phyloP scores from a whole-genome alignment of 1,140 invertebrate species.

The Lepidotrigona ventralis region DNA sequence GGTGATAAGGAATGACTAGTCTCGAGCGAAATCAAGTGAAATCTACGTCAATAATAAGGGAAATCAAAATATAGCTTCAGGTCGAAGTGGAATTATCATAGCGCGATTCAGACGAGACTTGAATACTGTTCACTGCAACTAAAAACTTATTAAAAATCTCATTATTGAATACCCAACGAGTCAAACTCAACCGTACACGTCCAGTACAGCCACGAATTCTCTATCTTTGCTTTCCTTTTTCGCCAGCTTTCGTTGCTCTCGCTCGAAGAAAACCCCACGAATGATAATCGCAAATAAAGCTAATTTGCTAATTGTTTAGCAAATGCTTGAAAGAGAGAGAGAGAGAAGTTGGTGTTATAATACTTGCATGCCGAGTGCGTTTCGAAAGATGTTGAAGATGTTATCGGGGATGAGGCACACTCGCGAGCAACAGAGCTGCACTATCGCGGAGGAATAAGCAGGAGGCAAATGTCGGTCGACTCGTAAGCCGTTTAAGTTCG shows the following conservation, averaged over 20 bases:
- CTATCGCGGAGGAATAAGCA: not conserved
- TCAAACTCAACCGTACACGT: too few relatives aligned
- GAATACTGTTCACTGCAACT: too few relatives aligned
- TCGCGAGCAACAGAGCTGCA: not conserved
- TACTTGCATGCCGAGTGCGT: not conserved
- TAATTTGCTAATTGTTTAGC: slow-evolving; percentile 66
- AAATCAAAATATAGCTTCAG: too few relatives aligned
- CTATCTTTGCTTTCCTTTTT: not conserved
- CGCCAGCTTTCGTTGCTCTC: not conserved
- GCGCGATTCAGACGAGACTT: too few relatives aligned
- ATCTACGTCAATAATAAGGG: too few relatives aligned
- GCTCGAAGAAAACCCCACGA: not conserved
- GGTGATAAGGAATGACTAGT: too few relatives aligned
- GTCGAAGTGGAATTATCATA: too few relatives aligned
- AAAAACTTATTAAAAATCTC: too few relatives aligned
- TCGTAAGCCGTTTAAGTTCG: not conserved
- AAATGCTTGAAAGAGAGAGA: slow-evolving; percentile 5
- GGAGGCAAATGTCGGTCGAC: not conserved
- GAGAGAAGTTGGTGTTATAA: not conserved
- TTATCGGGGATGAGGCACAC: not conserved
- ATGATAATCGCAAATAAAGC: slow-evolving; percentile 52
- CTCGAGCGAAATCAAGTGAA: too few relatives aligned
- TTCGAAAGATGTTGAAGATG: not conserved
- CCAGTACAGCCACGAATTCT: not conserved
- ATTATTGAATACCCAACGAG: too few relatives aligned